Conservation (phyloP, 2,797 vertebrate species). For the Lepus oiostolus region DNA sequence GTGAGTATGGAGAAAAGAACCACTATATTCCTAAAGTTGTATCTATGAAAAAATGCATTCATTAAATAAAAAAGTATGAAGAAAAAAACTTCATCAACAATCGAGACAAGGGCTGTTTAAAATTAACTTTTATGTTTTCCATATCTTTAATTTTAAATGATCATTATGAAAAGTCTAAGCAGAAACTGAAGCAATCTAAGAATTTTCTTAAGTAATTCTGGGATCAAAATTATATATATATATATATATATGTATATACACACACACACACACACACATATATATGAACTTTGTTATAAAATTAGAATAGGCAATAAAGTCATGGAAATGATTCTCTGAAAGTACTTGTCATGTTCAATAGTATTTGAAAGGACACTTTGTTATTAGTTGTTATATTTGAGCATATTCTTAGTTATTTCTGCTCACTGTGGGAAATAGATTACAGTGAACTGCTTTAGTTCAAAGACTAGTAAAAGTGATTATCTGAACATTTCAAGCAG, state of each 20-base stretch:
- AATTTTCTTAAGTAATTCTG: neutral
- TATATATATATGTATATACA: no score
- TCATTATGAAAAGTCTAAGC: neutral
- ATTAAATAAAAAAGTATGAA: no score
- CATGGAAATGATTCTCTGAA: neutral
- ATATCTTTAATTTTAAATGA: neutral
- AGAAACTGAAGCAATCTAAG: neutral
- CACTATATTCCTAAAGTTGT: no score
- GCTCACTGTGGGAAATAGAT: neutral
- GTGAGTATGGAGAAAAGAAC: no score
- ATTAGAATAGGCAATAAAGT: neutral
- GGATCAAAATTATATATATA: neutral
- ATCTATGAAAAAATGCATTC: no score
- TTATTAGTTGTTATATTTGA: neutral
- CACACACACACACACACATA: no score
- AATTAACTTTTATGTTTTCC: neutral
- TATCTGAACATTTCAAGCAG: conserved; percentile 10
- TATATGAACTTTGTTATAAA: no score
- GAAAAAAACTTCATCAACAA: no score
- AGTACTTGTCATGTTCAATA: neutral
- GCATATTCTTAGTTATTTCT: neutral
- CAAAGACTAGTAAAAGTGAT: neutral
- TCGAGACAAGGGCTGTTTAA: no score
- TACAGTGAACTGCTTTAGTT: neutral
- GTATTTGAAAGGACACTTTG: neutral